Base-by-base conservation (phyloP, 92 coral and sea anemone genomes). In the Zoanthus sociatus region DNA sequence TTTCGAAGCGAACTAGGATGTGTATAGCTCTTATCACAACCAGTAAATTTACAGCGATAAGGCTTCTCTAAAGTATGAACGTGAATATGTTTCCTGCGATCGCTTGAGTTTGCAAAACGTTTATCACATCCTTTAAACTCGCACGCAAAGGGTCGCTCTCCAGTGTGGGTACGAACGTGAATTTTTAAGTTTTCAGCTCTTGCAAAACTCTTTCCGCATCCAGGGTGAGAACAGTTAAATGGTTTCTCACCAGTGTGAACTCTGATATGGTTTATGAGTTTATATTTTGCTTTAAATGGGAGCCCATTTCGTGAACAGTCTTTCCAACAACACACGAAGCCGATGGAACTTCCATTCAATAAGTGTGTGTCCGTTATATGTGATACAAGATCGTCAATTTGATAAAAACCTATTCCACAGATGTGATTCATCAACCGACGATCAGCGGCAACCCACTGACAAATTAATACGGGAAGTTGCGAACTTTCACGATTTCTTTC, bases 201-300 rank as follows among this genome's bases (percentile, higher is more conserved):
- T 58, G 99, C 99, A 74, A 97, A 97, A 74, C 98, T 96, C 72
- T 97, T 97, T 71, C 94, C 93, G 58, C 98, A 95, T 33, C 95
- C 96, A 6, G 91, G 92, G 60, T 95, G 94, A 3, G 95, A 91
- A 67, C 99, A 97, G n/a, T 90, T 93, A 51, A 97, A 97, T 0
- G 99, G 99, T 79, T 95, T 95, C 71, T 97, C 99, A 6, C 99
- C 99, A 14, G 99, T 97, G 84, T 97, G 99, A 2, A 97, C 99
- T 63, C 99, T 77, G 33, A 97, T 91, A 87, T 97, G 99, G 79
- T 97, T 97, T 63, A 97, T 96, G 3, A 97, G 91, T 82, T 97
- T 97, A 90, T 97, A 97, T 84, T 97, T 97, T n/a, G 99, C 99
- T 88, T 97, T 97, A 67, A 97, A 97, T 6, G 99, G 99, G 63